These are phyloP conservation scores for Cebuella pygmaea DNA, from an alignment of 2,797 vertebrate genomes.

Conservation along the genomic window DNA sequence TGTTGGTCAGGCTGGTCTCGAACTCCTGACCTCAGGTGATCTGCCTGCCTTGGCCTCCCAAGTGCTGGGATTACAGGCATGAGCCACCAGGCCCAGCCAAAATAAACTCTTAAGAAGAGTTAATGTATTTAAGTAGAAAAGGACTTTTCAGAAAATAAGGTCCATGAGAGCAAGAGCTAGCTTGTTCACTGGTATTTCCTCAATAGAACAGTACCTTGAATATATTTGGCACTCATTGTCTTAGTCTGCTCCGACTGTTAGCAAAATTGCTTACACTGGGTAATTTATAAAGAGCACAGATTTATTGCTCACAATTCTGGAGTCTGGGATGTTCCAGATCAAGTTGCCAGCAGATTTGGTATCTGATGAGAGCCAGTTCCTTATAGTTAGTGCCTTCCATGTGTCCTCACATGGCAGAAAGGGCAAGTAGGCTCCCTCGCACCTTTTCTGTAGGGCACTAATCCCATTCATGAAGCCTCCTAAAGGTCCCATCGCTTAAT, in stretches of 20 bases:
- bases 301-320: not conserved
- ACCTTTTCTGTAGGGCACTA: not conserved
- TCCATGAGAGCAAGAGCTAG: not conserved
- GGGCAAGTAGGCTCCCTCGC: not conserved
- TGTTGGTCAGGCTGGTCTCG: too few species aligned
- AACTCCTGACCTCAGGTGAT: too few species aligned
- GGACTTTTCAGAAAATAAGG: not conserved
- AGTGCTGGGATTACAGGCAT: too few species aligned
- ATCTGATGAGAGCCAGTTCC: not conserved
- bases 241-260: not conserved
- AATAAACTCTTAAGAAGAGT: not conserved
- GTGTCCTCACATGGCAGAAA: not conserved
- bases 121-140: constrained; percentile 7
- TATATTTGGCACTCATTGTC: not conserved
- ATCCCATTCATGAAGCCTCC: not conserved
- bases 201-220: not conserved
- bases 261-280: not conserved
- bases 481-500: not conserved
- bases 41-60: too few species aligned
- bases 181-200: not conserved
- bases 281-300: not conserved
- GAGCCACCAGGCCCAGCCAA: not conserved
- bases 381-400: not conserved
- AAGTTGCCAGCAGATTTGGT: not conserved
- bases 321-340: not conserved